Conservation (phyloP, 2,797 vertebrate species). For the Scolopax bukidnonensis region DNA sequence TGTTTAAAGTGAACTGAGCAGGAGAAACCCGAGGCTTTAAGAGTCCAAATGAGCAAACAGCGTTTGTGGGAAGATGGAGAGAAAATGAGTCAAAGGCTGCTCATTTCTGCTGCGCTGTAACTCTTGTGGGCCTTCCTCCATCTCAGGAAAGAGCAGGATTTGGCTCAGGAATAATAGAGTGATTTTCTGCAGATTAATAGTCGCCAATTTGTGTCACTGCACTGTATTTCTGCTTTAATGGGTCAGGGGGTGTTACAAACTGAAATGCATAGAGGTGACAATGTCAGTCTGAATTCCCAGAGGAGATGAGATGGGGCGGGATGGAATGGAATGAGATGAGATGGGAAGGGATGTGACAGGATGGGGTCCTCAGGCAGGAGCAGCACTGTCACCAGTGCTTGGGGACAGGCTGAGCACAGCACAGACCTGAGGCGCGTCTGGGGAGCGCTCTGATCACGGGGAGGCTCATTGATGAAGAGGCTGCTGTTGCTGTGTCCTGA, state of each 20-base stretch:
- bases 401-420: not conserved
- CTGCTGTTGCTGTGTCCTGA: not conserved
- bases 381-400: not conserved
- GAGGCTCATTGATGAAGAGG: not conserved
- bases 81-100: not conserved
- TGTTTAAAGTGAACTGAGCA: not conserved
- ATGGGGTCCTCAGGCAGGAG: not conserved
- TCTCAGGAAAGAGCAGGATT: not conserved
- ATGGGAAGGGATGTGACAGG: not conserved
- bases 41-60: accelerated
- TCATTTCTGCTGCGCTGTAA: accelerated
- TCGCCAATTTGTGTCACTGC: not conserved
- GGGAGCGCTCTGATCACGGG: not conserved
- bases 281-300: not conserved
- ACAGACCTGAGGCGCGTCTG: not conserved
- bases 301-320: not conserved
- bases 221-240: not conserved
- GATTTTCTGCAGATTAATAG: not conserved
- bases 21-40: not conserved
- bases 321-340: too few species aligned
- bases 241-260: not conserved
- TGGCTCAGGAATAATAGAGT: accelerated
- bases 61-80: not conserved
- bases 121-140: not conserved
- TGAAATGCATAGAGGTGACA: slow-evolving; percentile 7